Conservation (phyloP, 2,888 invertebrate genomes). For the Netelia inedita region DNA sequence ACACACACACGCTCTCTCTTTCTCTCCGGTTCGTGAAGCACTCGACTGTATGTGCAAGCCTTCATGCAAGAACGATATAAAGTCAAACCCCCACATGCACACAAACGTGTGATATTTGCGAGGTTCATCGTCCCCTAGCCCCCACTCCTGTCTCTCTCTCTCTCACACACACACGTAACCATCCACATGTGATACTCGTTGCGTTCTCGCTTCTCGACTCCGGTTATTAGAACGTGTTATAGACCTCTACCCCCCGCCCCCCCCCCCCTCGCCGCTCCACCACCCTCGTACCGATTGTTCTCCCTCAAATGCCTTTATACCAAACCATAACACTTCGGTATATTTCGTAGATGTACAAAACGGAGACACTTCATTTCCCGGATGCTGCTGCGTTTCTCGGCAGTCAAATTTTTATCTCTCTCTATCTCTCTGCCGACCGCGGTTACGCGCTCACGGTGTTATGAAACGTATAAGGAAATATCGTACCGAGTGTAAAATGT, state of each 20-base stretch:
- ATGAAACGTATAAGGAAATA: not conserved
- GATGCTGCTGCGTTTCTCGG: not conserved
- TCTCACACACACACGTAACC: not conserved
- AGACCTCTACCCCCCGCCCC: slow-evolving; percentile 23
- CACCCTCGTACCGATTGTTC: slow-evolving; percentile 31
- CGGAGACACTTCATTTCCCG: slow-evolving; percentile 12
- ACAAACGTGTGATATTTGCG: slow-evolving; percentile 16
- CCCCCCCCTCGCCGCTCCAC: not conserved
- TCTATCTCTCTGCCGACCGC: slow-evolving; percentile 12
- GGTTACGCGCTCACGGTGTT: not conserved
- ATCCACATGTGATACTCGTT: not conserved
- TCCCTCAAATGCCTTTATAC: slow-evolving; percentile 24
- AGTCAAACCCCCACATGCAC: not conserved
- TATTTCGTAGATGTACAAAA: slow-evolving; percentile 16
- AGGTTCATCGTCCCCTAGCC: slow-evolving; percentile 47
- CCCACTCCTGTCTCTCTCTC: not conserved
- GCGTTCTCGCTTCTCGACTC: slow-evolving; percentile 35
- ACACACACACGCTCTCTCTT: not conserved
- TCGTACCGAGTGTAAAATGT: too few species aligned
- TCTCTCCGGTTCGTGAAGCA: not conserved
- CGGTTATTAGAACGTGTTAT: slow-evolving; percentile 62
- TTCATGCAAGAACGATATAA: slow-evolving; percentile 17
- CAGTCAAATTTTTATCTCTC: slow-evolving; percentile 37
- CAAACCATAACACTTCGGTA: slow-evolving; percentile 8
- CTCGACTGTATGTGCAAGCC: not conserved